These are phyloP conservation scores for Cavia aperea DNA, from an alignment of 2,113 vertebrate species.

Conservation along the genomic window DNA sequence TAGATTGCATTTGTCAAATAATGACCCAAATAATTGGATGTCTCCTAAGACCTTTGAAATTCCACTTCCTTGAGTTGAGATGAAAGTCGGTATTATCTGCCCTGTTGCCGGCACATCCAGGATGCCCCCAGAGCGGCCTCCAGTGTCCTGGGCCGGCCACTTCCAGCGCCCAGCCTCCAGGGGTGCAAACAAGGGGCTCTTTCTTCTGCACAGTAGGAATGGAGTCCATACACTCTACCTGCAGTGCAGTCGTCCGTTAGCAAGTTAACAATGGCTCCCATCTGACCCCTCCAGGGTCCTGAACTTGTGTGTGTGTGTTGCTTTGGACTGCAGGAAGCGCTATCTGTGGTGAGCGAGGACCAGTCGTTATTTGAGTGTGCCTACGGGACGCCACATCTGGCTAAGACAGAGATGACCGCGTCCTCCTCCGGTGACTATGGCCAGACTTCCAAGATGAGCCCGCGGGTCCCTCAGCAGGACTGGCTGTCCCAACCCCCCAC, in stretches of 20 bases:
- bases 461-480: conserved; percentile 84
- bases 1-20: conserved; percentile 63
- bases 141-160: not conserved
- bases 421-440: conserved; percentile 87
- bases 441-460: conserved; percentile 88
- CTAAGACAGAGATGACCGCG: conserved; percentile 87
- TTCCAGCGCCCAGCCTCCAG: not conserved
- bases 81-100: conserved; percentile 49
- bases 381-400: conserved; percentile 83
- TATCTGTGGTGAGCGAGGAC: conserved; percentile 90
- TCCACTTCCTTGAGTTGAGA: conserved; percentile 57
- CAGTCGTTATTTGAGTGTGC: conserved; percentile 89
- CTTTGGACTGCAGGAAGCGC: conserved; percentile 80
- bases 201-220: not conserved
- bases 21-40: conserved; percentile 59
- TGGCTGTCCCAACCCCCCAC: conserved; percentile 84
- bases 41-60: conserved; percentile 69
- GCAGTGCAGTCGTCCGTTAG: accelerated
- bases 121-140: not conserved
- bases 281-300: not conserved
- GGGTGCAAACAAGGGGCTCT: not conserved
- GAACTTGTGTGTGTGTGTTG: not conserved
- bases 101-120: not conserved
- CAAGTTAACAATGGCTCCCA: not conserved
- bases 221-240: accelerated